Percentiles rank a stretch among this genome's conserved stretches.
Evolutionary conservation across 2,797 vertebrate genomes (phyloP).

Genomic region (Rhinella marina): DNA sequence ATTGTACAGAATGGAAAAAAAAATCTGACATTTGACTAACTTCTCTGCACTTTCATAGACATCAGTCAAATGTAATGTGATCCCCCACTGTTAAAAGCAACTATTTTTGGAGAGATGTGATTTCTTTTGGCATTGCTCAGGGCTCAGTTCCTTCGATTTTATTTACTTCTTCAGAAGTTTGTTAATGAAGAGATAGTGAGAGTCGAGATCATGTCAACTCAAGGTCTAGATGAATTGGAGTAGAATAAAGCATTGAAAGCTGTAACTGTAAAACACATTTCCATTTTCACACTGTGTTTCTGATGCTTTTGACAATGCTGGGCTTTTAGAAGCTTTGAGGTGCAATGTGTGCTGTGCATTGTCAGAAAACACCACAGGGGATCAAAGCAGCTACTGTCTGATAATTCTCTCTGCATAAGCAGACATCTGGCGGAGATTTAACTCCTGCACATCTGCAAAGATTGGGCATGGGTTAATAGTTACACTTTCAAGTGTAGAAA

Average conservation of each 20-base stretch:
- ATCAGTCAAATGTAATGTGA: slow-evolving; percentile 23
- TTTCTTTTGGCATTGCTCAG: slow-evolving; percentile 11
- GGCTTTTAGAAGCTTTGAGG: slow-evolving; percentile 56
- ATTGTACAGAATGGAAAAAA: slow-evolving; percentile 16
- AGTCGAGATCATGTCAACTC: slow-evolving; percentile 43
- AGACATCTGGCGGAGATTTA: slow-evolving; percentile 43
- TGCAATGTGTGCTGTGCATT: slow-evolving; percentile 48
- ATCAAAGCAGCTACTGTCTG: slow-evolving; percentile 53
- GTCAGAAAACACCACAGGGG: slow-evolving; percentile 45
- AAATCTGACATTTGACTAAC: slow-evolving; percentile 26
- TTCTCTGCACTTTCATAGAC: not conserved
- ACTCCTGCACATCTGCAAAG: slow-evolving; percentile 17
- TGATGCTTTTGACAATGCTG: slow-evolving; percentile 45
- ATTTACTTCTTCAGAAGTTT: slow-evolving; percentile 39
- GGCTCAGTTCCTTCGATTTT: slow-evolving; percentile 3
- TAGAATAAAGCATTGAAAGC: slow-evolving; percentile 40
- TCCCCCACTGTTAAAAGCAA: slow-evolving; percentile 25
- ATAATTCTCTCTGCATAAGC: slow-evolving; percentile 35
- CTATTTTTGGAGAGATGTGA: slow-evolving; percentile 10
- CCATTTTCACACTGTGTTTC: slow-evolving; percentile 50
- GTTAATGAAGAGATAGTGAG: slow-evolving; percentile 31
- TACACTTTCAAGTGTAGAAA: not conserved
- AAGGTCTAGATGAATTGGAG: slow-evolving; percentile 32
- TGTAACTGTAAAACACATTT: slow-evolving; percentile 51
- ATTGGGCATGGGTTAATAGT: slow-evolving; percentile 14